Conservation (phyloP, 2,113 vertebrate species). For the Gymnocephalus cernua region DNA sequence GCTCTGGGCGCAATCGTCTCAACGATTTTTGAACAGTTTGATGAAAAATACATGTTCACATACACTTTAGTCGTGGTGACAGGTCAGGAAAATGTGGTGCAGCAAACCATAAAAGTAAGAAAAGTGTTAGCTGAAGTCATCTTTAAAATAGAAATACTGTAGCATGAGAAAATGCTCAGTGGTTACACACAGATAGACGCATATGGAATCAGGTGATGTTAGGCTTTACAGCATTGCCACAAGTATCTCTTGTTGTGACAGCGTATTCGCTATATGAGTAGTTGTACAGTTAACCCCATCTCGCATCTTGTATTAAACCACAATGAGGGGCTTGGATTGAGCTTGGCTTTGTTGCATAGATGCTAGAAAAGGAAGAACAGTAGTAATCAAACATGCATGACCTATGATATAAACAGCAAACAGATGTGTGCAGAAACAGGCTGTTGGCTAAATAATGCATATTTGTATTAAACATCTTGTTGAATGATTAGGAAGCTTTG, state of each 20-base stretch:
- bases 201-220: slow-evolving; percentile 8
- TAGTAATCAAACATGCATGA: slow-evolving; percentile 57
- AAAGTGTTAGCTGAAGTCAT: slow-evolving; percentile 10
- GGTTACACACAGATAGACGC: background rate
- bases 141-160: slow-evolving; percentile 27
- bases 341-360: slow-evolving; percentile 18
- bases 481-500: slow-evolving; percentile 21
- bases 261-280: background rate
- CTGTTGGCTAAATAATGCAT: slow-evolving; percentile 65
- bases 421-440: slow-evolving; percentile 42
- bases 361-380: slow-evolving; percentile 26
- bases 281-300: background rate
- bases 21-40: too few species aligned
- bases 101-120: slow-evolving; percentile 24
- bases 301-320: slow-evolving; percentile 15
- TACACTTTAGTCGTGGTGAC: slow-evolving; percentile 45
- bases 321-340: slow-evolving; percentile 21
- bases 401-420: slow-evolving; percentile 34
- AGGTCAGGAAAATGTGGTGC: slow-evolving; percentile 28
- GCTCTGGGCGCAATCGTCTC: slow-evolving; percentile 38
- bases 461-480: slow-evolving; percentile 62
- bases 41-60: slow-evolving; percentile 71
- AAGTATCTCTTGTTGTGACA: slow-evolving; percentile 8
- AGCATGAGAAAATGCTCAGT: slow-evolving; percentile 16
- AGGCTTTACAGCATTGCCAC: background rate